A percentile compares a stretch with the other conserved stretches of the same genome.
phyloP scores from a whole-genome alignment of 2,113 vertebrate species.

The Callospermophilus lateralis region DNA sequence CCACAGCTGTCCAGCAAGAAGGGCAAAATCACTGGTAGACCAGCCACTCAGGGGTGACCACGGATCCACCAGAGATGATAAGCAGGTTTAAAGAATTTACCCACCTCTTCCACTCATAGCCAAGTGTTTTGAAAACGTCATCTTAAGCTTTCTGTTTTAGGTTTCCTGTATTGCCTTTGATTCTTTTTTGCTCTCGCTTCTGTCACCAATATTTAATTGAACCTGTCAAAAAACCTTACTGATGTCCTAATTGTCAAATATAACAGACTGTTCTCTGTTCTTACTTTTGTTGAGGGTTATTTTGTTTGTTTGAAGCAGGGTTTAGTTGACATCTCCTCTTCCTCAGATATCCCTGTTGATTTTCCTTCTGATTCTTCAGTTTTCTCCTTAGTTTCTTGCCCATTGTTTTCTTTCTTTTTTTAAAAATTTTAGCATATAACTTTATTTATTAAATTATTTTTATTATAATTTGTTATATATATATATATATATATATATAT shows the following conservation, averaged over 20 bases:
- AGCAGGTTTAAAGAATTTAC: background rate
- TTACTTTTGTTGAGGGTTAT: conserved; percentile 22
- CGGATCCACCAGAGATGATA: background rate
- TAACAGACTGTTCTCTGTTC: background rate
- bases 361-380: conserved; percentile 2
- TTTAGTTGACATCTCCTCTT: background rate
- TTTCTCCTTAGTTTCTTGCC: background rate
- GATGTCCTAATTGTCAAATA: conserved; percentile 40
- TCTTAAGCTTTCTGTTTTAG: background rate
- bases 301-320: background rate
- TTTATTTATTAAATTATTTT: too few relatives aligned
- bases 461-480: too few relatives aligned
- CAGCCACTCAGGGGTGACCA: background rate
- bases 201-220: background rate
- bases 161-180: background rate
- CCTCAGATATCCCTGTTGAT: background rate
- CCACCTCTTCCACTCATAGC: background rate
- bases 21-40: background rate
- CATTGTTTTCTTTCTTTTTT: background rate
- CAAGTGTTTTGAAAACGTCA: background rate
- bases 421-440: too few relatives aligned
- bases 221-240: background rate
- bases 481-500: too few relatives aligned
- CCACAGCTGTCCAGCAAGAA: background rate
- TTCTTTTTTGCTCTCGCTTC: conserved; percentile 34